phyloP scores from a whole-genome alignment of 2,113 vertebrate species.

The Stegostoma tigrinum region DNA sequence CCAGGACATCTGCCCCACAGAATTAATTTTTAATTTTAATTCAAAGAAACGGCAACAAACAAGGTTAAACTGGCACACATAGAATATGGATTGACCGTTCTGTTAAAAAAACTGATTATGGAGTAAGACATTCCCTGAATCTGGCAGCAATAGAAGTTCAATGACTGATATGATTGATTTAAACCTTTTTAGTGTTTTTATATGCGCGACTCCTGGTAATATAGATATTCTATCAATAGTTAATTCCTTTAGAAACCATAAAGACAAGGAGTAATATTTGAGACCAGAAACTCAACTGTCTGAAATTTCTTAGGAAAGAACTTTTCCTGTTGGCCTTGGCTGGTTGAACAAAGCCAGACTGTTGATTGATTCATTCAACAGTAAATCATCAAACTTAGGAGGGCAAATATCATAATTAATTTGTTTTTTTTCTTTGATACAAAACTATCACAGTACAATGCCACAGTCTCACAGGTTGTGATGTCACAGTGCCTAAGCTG shows the following conservation, averaged over 20 bases:
- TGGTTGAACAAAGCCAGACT: background rate
- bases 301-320: background rate
- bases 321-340: background rate
- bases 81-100: background rate
- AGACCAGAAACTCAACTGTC: too few species aligned
- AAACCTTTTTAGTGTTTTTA: background rate
- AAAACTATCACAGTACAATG: background rate
- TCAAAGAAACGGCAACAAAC: background rate
- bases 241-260: background rate
- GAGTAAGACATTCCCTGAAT: background rate
- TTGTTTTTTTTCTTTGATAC: constrained; percentile 1
- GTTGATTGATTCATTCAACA: constrained; percentile 34
- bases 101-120: background rate
- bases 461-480: constrained; percentile 4
- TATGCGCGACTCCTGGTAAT: too few species aligned
- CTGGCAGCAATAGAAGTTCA: background rate
- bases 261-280: background rate
- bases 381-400: background rate
- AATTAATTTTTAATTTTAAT: background rate
- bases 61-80: background rate
- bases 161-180: background rate
- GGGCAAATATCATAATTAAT: background rate
- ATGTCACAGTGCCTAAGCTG: background rate
- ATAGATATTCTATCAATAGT: background rate
- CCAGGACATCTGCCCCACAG: too few species aligned